phyloP scores from a whole-genome alignment of 2,888 invertebrate species.

The Silvanus unidentatus region DNA sequence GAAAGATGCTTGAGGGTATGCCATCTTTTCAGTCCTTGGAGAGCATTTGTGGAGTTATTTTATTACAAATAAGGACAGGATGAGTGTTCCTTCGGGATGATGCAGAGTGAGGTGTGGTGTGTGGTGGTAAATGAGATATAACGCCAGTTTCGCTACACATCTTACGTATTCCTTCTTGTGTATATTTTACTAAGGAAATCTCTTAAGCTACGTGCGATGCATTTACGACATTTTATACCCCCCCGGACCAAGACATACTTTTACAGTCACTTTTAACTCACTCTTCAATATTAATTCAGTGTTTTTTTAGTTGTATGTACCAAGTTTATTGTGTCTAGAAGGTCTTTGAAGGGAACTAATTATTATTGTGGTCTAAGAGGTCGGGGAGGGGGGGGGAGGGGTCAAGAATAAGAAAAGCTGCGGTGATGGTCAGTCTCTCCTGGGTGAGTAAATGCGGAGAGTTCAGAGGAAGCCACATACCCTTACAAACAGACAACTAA shows the following conservation, averaged over 20 bases:
- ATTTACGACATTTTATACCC: constrained; percentile 9
- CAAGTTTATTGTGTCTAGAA: too few species aligned
- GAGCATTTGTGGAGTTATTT: constrained; percentile 48
- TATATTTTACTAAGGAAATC: constrained; percentile 27
- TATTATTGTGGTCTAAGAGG: too few species aligned
- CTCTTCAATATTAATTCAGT: background rate
- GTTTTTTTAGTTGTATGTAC: too few species aligned
- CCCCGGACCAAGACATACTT: background rate
- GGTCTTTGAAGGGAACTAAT: too few species aligned
- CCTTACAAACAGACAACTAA: constrained; percentile 4
- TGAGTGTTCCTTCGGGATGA: constrained; percentile 45
- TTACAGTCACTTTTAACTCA: background rate
- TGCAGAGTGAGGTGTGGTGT: constrained; percentile 43
- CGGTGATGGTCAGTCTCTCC: too few species aligned
- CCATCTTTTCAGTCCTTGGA: constrained; percentile 44
- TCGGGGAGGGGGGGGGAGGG: too few species aligned
- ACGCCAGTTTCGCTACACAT: constrained; percentile 29
- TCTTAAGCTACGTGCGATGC: constrained; percentile 24
- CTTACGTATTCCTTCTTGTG: constrained; percentile 20
- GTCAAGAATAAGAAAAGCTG: too few species aligned
- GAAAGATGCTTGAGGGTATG: constrained; percentile 31
- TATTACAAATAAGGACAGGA: constrained; percentile 49
- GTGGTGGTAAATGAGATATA: constrained; percentile 45
- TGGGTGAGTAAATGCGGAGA: too few species aligned
- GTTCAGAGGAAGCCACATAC: constrained; percentile 9